Percentiles rank a stretch among this genome's conserved stretches.
Conservation (phyloP, 2,888 invertebrate genomes). For the Nycteola revayana region DNA sequence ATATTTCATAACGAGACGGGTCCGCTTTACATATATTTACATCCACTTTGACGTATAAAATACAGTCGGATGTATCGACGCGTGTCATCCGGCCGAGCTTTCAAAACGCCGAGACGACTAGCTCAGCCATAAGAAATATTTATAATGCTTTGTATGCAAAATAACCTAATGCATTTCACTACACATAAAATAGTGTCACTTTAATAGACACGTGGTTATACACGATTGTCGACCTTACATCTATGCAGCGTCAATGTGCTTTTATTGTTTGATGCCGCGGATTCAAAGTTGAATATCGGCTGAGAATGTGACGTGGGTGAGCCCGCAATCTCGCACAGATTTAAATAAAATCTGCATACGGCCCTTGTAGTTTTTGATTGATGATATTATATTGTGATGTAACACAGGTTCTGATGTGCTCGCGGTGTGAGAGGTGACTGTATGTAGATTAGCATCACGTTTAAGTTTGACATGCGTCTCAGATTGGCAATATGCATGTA, state of each 20-base stretch:
- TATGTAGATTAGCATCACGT: constrained; percentile 74
- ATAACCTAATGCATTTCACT: constrained; percentile 65
- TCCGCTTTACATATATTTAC: constrained; percentile 71
- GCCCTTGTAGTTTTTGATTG: constrained; percentile 64
- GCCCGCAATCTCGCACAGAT: constrained; percentile 49
- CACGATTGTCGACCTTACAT: constrained; percentile 58
- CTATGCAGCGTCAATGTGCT: constrained; percentile 39
- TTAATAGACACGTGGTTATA: constrained; percentile 43
- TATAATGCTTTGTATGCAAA: constrained; percentile 82
- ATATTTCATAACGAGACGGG: constrained; percentile 57
- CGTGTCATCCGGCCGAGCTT: constrained; percentile 69
- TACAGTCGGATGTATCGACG: constrained; percentile 60
- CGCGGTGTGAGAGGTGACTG: constrained; percentile 71
- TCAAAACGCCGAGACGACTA: constrained; percentile 61
- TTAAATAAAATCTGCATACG: constrained; percentile 68
- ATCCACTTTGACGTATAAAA: constrained; percentile 61
- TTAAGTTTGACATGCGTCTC: constrained; percentile 58
- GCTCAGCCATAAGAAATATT: constrained; percentile 70
- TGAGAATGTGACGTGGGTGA: constrained; percentile 56
- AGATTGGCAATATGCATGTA: constrained; percentile 46
- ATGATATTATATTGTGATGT: constrained; percentile 61
- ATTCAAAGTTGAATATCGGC: constrained; percentile 43
- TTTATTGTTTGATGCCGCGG: constrained; percentile 37
- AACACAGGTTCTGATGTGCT: constrained; percentile 49
- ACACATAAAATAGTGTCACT: constrained; percentile 53